Evolutionary conservation across 2,113 vertebrate species (phyloP), one percentile per base, ranked within the genome.

Genomic region (Notarius quadriscutis): DNA sequence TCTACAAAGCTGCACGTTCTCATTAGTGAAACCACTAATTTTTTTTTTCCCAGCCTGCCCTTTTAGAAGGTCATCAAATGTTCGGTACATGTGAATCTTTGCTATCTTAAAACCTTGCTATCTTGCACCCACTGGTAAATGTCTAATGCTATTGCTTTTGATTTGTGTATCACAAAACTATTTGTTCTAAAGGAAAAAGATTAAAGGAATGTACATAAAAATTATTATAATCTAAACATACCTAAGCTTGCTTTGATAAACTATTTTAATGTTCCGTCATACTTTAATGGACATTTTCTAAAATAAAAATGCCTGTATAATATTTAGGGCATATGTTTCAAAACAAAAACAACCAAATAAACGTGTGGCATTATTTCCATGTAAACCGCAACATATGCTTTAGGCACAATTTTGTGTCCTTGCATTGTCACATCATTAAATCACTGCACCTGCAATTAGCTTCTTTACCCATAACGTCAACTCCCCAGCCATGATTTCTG

Each of bases 401-500:
- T 94, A 93, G 93, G 71, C 93, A 93, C 92, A 86, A 94, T 95
- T 95, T 94, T 95, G 51, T 58, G 55, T 81, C 30, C 55, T 95
- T 92, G 92, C 34, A 82, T 72, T 10, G 57, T 81, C 72, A 87
- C 22, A 83, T 75, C 41, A 93, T 25, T 87, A 30, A 72, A 88
- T 85, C 18, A 51, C 77, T 90, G 78, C 48, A 83, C 92, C 91
- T 93, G 93, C 93, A 92, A 94, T 95, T 93, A 87, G 92, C 93
- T 94, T 93, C 92, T 95, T 96, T 95, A 95, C 94, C 95, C 94
- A 93, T 92, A 92, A 78, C 91, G 88, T 92, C 92, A 94, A 94
- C 93, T 91, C 90, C 90, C 94, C 92, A 95, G 93, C 93, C 94
- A 94, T 94, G 94, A 94, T 96, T 96, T 96, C 95, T 95, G 62